phyloP scores from a whole-genome alignment of 2,888 invertebrate species.

The Pyrgus malvae region DNA sequence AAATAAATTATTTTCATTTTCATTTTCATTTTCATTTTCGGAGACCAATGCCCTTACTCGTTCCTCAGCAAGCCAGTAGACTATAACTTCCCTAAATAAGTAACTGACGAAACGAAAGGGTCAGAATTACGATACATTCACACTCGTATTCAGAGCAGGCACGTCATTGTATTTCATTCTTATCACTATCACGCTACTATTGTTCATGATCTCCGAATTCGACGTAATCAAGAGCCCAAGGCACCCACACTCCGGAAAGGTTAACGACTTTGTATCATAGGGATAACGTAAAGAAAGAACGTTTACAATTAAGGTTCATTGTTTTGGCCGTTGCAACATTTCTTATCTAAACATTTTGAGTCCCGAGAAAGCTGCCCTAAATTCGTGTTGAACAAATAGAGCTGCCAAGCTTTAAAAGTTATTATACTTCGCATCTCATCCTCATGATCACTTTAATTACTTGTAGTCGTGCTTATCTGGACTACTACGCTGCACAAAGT shows the following conservation, averaged over 20 bases:
- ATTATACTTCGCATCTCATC: too few species aligned
- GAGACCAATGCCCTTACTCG: too few species aligned
- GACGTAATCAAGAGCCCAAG: constrained; percentile 29
- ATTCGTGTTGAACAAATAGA: constrained; percentile 51
- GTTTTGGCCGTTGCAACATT: constrained; percentile 71
- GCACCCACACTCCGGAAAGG: constrained; percentile 42
- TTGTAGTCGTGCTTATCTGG: too few species aligned
- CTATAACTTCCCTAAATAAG: too few species aligned
- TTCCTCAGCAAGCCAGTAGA: too few species aligned
- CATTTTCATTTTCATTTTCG: too few species aligned
- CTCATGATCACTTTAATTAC: too few species aligned
- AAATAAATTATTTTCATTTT: too few species aligned
- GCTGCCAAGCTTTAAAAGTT: background rate
- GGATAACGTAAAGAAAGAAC: constrained; percentile 50
- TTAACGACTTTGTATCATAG: constrained; percentile 54
- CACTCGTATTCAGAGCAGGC: constrained; percentile 30
- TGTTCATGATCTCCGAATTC: constrained; percentile 45
- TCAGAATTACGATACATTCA: background rate
- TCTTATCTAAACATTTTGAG: constrained; percentile 62
- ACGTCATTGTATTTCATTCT: constrained; percentile 38
- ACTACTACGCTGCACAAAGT: too few species aligned
- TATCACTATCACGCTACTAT: constrained; percentile 44
- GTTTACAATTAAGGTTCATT: constrained; percentile 73
- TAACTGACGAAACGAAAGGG: background rate
- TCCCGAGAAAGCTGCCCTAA: constrained; percentile 51